phyloP scores from a whole-genome alignment of 2,888 invertebrate genomes.

The Quadroppia sp. region DNA sequence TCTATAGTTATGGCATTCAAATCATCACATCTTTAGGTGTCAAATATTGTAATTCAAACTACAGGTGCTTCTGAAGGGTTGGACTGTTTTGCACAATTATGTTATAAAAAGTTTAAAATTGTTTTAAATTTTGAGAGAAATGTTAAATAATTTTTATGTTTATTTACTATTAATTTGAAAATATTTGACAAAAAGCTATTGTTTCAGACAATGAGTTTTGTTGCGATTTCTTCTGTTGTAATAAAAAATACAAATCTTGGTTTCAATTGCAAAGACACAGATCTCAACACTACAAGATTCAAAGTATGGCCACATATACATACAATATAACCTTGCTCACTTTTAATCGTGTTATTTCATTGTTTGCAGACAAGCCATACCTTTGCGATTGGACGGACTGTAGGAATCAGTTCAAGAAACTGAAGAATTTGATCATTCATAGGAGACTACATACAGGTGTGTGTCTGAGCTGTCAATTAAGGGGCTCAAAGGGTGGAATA shows the following conservation, averaged over 20 bases:
- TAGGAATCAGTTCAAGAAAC: conserved; percentile 11
- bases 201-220: not conserved
- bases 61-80: no score
- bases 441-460: conserved; percentile 18
- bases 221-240: conserved; percentile 2
- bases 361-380: not conserved
- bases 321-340: not conserved
- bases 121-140: no score
- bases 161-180: no score
- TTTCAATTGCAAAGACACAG: conserved; percentile 33
- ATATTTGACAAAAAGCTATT: no score
- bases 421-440: conserved; percentile 21
- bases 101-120: no score
- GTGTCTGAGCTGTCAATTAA: not conserved
- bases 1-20: no score
- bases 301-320: not conserved
- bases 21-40: no score
- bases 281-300: not conserved
- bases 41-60: no score
- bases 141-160: no score
- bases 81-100: no score
- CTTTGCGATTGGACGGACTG: not conserved
- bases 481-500: not conserved
- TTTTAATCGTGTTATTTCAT: not conserved
- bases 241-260: conserved; percentile 22